A percentile compares a stretch with the other conserved stretches of the same genome.
These are phyloP conservation scores for Noctua comes DNA, from an alignment of 2,888 invertebrate species.

Conservation along the genomic window DNA sequence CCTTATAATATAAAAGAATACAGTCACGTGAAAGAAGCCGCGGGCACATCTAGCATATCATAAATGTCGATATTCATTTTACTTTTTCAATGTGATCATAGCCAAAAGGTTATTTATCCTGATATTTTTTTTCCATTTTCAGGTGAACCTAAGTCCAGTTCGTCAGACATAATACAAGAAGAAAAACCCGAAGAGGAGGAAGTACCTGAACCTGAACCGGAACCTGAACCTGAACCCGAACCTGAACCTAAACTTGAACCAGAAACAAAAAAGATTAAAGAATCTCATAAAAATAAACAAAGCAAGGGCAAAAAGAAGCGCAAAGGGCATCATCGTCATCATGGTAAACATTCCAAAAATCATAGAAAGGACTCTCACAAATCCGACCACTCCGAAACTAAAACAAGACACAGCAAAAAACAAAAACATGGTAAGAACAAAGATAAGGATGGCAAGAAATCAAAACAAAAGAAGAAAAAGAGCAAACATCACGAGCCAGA, in stretches of 20 bases:
- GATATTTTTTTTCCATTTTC: constrained; percentile 56
- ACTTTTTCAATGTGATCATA: not conserved
- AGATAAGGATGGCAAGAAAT: constrained; percentile 87
- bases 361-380: constrained; percentile 83
- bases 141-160: constrained; percentile 82
- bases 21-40: not conserved
- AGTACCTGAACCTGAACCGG: constrained; percentile 49
- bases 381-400: constrained; percentile 77
- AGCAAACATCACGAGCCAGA: constrained; percentile 80
- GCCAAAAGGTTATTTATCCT: not conserved
- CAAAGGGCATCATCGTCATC: constrained; percentile 85
- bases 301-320: constrained; percentile 86
- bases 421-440: constrained; percentile 82
- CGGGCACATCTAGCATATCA: not conserved
- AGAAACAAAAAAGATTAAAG: constrained; percentile 77
- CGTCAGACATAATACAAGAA: constrained; percentile 74
- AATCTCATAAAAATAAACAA: constrained; percentile 85
- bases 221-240: not conserved
- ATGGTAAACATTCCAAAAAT: constrained; percentile 88
- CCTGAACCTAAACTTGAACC: constrained; percentile 40
- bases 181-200: constrained; percentile 65
- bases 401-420: constrained; percentile 81
- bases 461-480: constrained; percentile 87
- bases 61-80: not conserved
- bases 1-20: not conserved